phyloP scores from a whole-genome alignment of 2,797 vertebrate genomes.

The Parauchenoglanis ngamensis region DNA sequence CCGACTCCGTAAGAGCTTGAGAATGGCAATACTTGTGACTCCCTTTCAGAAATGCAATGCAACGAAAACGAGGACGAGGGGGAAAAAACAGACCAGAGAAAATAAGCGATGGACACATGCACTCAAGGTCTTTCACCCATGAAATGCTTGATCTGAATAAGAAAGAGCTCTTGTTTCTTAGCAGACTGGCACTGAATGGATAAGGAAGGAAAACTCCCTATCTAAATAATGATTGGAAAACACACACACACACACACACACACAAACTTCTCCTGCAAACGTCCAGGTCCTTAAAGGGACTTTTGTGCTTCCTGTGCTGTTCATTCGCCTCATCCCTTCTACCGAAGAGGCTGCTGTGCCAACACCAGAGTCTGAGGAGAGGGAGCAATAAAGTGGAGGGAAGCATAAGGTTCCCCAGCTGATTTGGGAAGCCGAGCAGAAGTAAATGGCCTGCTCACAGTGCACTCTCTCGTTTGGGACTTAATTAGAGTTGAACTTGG shows the following conservation, averaged over 20 bases:
- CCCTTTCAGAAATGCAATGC: constrained; percentile 18
- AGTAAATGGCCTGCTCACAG: constrained; percentile 61
- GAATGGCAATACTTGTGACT: constrained; percentile 18
- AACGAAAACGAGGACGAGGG: constrained; percentile 8
- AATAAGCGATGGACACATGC: constrained; percentile 33
- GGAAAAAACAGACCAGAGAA: constrained; percentile 1
- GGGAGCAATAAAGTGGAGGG: constrained; percentile 31
- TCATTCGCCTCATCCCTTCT: neutral
- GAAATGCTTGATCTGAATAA: constrained; percentile 53
- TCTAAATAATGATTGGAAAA: neutral
- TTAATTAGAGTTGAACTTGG: constrained; percentile 67
- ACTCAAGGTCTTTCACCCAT: constrained; percentile 40
- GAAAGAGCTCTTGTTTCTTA: constrained; percentile 50
- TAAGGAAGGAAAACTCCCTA: constrained; percentile 7
- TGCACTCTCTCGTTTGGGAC: constrained; percentile 51
- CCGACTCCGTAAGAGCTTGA: neutral
- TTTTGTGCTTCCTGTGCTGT: constrained; percentile 23
- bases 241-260: constrained; percentile 14
- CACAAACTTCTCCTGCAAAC: neutral
- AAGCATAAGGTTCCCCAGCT: neutral
- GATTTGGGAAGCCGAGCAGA: constrained; percentile 63
- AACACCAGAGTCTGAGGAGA: constrained; percentile 20
- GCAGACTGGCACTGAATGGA: constrained; percentile 34
- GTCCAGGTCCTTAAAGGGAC: constrained; percentile 6
- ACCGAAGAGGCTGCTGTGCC: constrained; percentile 27